phyloP scores from a whole-genome alignment of 2,888 invertebrate genomes.

The Zootermopsis nevadensis region DNA sequence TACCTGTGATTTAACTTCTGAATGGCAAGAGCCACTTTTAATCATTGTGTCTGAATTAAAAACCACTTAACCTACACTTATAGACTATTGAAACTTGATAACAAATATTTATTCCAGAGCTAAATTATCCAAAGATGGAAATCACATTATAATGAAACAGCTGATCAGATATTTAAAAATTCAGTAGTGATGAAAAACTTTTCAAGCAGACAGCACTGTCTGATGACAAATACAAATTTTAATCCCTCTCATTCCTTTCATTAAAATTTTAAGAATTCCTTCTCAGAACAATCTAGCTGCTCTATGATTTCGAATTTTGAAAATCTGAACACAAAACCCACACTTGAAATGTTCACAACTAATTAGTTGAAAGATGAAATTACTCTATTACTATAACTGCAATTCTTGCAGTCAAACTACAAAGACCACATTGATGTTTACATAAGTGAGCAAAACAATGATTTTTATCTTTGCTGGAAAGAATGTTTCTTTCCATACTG shows the following conservation, averaged over 20 bases:
- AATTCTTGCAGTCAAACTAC: constrained; percentile 54
- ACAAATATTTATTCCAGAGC: constrained; percentile 44
- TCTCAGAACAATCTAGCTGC: constrained; percentile 42
- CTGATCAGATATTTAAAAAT: constrained; percentile 21
- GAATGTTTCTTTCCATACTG: constrained; percentile 33
- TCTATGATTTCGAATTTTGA: constrained; percentile 47
- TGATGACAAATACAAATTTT: neutral
- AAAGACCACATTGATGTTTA: constrained; percentile 52
- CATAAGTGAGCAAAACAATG: constrained; percentile 54
- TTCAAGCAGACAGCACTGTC: neutral
- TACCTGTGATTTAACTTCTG: constrained; percentile 34
- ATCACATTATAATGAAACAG: constrained; percentile 29
- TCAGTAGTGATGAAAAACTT: neutral
- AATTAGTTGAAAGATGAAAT: constrained; percentile 49
- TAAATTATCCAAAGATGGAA: constrained; percentile 44
- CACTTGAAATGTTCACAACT: constrained; percentile 50
- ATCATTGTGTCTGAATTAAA: constrained; percentile 44
- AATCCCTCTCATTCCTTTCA: neutral
- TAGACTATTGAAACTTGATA: constrained; percentile 44
- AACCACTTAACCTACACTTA: constrained; percentile 45
- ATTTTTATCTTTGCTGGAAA: constrained; percentile 44
- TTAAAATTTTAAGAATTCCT: constrained; percentile 17
- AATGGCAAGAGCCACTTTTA: constrained; percentile 30
- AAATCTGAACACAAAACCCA: constrained; percentile 49
- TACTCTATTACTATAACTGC: constrained; percentile 52